Base-by-base conservation (phyloP, 2,797 vertebrate genomes). In the Clarias platycephalus region DNA sequence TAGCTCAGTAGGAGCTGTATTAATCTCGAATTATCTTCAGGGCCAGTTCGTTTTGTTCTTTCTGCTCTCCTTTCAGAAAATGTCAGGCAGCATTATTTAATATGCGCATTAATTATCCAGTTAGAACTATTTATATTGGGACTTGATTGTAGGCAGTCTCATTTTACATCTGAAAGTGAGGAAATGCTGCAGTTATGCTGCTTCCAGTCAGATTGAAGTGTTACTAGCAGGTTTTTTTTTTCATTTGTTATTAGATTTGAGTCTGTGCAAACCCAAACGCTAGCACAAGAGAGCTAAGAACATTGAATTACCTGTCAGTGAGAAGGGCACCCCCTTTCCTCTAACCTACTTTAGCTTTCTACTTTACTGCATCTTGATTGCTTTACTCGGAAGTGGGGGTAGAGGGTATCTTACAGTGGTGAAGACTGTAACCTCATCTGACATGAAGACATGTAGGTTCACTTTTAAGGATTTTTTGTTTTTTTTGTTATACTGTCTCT, bases 71-170 rank as follows among this genome's bases (percentile, higher is more conserved):
- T 68, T 84, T 84, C 80, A 31, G 77, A 80, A 85, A 87, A 87
- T 86, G 83, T 74, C 74, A 86, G 66, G 82, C 34, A 55, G 80
- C 63, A 85, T 88, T 80, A 87, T 90, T 90, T 85, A 80, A 85
- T 87, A 88, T 88, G 89, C 80, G 83, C 87, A 88, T 87, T 77
- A 87, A 86, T 88, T 84, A 89, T 75, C 76, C 83, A 53, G 82
- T 82, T 83, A 79, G 85, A 90, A 88, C 84, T 84, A 85, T 89
- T 89, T 88, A 89, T 86, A 78, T 80, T 86, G 15, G 53, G 75
- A 53, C 80, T 83, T 81, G 80, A 86, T 80, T 80, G 80, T 71
- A 82, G 67, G 74, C 81, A 62, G n/a, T 62, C 31, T 62, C 57
- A 20, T 75, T 83, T 86, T 80, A 82, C 57, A 60, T 86, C 60